A percentile compares a stretch with the other conserved stretches of the same genome.
Evolutionary conservation across 1,140 invertebrate genomes (phyloP).

Genomic region (Leguminivora glycinivorella): DNA sequence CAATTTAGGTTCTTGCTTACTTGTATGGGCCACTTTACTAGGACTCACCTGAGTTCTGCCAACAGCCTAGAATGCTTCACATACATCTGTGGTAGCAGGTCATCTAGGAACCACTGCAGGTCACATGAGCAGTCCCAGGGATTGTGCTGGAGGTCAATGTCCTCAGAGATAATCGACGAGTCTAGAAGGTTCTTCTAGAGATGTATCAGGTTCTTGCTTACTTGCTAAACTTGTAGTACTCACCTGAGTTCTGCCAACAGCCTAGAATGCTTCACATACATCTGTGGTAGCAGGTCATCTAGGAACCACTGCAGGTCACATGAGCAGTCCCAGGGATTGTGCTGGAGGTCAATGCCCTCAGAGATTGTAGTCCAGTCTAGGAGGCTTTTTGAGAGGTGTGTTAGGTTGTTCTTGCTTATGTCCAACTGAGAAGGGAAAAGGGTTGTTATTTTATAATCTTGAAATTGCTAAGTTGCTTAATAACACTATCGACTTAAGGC

Average conservation of each 20-base stretch:
- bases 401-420: constrained; percentile 74
- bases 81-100: constrained; percentile 64
- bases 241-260: constrained; percentile 72
- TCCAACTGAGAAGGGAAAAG: constrained; percentile 64
- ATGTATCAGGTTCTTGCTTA: constrained; percentile 69
- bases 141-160: constrained; percentile 74
- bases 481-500: no score
- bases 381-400: constrained; percentile 51
- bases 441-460: not conserved
- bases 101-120: constrained; percentile 76
- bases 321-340: constrained; percentile 77
- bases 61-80: constrained; percentile 56
- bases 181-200: constrained; percentile 57
- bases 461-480: no score
- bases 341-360: constrained; percentile 72
- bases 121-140: constrained; percentile 77
- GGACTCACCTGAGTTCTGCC: constrained; percentile 48
- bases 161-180: constrained; percentile 59
- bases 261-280: constrained; percentile 58
- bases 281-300: constrained; percentile 62
- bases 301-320: constrained; percentile 77
- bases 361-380: constrained; percentile 58
- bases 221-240: constrained; percentile 2
- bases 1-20: constrained; percentile 70
- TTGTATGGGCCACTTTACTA: not conserved